Percentiles rank a stretch among this genome's conserved stretches.
phyloP scores from a whole-genome alignment of 2,888 invertebrate genomes.

The Dascillus cervinus region DNA sequence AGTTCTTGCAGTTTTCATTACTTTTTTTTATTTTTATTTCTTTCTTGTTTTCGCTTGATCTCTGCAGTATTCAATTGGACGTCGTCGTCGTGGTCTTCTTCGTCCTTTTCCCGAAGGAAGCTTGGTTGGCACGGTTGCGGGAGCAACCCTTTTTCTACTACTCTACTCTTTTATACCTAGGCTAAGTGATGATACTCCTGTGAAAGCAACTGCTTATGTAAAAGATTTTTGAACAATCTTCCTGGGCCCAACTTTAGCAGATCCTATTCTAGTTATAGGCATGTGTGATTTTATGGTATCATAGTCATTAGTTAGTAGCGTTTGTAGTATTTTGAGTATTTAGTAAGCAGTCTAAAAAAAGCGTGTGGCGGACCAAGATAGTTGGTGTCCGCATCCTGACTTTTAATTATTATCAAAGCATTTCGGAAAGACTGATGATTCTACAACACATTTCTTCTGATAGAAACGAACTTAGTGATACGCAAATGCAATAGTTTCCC shows the following conservation, averaged over 20 bases:
- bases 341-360: conserved; percentile 24
- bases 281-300: conserved; percentile 44
- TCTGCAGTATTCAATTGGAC: conserved; percentile 6
- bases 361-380: conserved; percentile 13
- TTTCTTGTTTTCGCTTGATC: conserved; percentile 3
- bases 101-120: no score
- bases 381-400: no score
- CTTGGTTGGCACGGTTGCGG: conserved; percentile 36
- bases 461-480: conserved; percentile 38
- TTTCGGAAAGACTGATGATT: conserved; percentile 46
- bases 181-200: conserved; percentile 36
- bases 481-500: conserved; percentile 18
- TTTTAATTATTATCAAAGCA: conserved; percentile 22
- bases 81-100: conserved; percentile 27
- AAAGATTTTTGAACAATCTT: conserved; percentile 44
- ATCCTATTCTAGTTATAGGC: conserved; percentile 40
- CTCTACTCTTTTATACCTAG: conserved; percentile 32
- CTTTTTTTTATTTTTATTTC: conserved; percentile 48
- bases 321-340: conserved; percentile 27
- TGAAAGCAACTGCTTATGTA: conserved; percentile 33
- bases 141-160: conserved; percentile 12
- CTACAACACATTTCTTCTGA: conserved; percentile 43
- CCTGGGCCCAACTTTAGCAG: conserved; percentile 43
- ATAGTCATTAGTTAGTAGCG: conserved; percentile 42
- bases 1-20: conserved; percentile 62